phyloP scores from a whole-genome alignment of 2,113 vertebrate species.

The Paralichthys olivaceus region DNA sequence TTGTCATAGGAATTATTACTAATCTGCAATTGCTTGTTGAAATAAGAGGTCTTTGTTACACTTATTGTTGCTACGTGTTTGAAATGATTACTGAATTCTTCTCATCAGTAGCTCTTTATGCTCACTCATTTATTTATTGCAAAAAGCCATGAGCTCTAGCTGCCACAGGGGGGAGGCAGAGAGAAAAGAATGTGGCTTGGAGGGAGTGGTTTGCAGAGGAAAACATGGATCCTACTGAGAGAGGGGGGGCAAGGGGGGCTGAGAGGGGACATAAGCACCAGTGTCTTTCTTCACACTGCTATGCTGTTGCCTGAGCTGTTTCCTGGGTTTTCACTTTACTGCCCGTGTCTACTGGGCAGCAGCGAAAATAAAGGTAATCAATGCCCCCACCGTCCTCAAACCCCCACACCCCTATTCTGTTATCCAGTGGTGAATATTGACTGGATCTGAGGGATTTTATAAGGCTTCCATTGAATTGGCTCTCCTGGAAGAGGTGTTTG shows the following conservation, averaged over 20 bases:
- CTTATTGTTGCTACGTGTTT: not conserved
- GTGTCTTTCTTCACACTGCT: conserved; percentile 38
- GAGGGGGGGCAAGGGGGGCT: conserved; percentile 25
- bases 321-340: conserved; percentile 34
- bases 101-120: not conserved
- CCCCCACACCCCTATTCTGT: not conserved
- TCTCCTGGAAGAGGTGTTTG: conserved; percentile 64
- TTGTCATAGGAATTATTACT: not conserved
- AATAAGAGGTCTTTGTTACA: not conserved
- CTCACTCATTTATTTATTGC: too few species aligned
- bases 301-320: conserved; percentile 28
- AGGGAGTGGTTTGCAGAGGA: conserved; percentile 71
- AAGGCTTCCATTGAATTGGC: conserved; percentile 70
- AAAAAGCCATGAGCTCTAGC: accelerated
- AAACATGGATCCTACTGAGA: conserved; percentile 56
- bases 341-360: conserved; percentile 18
- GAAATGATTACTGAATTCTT: not conserved
- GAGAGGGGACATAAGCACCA: conserved; percentile 32
- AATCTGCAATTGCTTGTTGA: not conserved
- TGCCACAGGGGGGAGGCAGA: conserved; percentile 73
- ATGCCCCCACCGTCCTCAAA: conserved; percentile 12
- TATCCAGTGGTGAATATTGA: conserved; percentile 64
- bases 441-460: conserved; percentile 53
- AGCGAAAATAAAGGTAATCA: conserved; percentile 51
- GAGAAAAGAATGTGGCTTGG: conserved; percentile 49